Evolutionary conservation across 2,113 vertebrate genomes (phyloP).

Genomic region (Acanthisitta chloris): DNA sequence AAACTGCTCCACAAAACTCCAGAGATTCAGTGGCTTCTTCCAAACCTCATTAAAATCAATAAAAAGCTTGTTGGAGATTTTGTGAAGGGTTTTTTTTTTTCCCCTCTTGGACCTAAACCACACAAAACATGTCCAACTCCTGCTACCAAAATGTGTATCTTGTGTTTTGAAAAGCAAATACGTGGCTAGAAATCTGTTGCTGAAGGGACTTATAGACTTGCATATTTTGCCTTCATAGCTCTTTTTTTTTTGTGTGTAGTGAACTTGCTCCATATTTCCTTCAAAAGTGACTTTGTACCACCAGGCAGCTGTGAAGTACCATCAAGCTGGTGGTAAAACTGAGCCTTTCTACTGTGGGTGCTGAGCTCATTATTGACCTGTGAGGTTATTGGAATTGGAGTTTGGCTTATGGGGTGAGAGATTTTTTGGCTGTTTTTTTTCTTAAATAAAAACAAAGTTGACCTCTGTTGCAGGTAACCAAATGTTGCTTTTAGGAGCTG

Average conservation of each 20-base stretch:
- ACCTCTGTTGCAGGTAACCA: not conserved
- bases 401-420: not conserved
- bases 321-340: not conserved
- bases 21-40: not conserved
- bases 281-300: constrained; percentile 15
- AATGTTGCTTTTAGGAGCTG: not conserved
- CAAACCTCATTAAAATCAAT: not conserved
- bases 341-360: not conserved
- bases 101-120: not conserved
- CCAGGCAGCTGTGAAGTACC: not conserved
- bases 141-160: not conserved
- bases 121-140: not conserved
- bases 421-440: not conserved
- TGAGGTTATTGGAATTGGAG: not conserved
- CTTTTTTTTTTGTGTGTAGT: not conserved
- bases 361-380: not conserved
- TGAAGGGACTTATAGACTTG: not conserved
- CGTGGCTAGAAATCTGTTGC: not conserved
- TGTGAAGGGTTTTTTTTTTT: not conserved
- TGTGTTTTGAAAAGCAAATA: not conserved
- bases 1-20: not conserved
- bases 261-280: not conserved
- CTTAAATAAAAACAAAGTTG: not conserved
- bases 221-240: not conserved
- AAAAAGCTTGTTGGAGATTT: constrained; percentile 21